Conservation (phyloP, 2,888 invertebrate genomes). For the Bellardia pandia region DNA sequence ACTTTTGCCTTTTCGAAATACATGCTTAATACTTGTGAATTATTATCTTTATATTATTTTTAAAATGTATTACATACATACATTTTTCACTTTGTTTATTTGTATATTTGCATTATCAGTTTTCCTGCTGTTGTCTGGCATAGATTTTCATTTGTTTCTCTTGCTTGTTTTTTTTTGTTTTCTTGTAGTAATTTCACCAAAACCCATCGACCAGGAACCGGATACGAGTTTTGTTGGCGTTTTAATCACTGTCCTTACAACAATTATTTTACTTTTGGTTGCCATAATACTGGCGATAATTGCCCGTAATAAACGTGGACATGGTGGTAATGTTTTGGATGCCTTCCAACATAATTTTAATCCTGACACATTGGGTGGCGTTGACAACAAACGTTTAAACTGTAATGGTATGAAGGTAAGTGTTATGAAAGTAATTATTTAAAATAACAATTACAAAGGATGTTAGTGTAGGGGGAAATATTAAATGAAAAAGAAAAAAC, state of each 20-base stretch:
- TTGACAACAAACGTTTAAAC: constrained; percentile 84
- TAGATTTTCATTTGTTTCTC: constrained; percentile 31
- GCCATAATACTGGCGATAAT: constrained; percentile 89
- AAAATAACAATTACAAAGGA: neutral
- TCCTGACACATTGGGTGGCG: constrained; percentile 84
- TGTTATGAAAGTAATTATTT: constrained; percentile 15
- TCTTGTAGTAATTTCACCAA: constrained; percentile 83
- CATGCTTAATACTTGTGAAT: neutral
- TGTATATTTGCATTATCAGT: neutral
- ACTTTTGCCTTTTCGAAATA: neutral
- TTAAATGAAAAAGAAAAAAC: neutral
- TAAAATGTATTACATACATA: neutral
- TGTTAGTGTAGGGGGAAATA: neutral
- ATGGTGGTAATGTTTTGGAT: constrained; percentile 83
- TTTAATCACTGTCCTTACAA: constrained; percentile 89
- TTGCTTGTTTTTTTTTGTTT: constrained; percentile 55
- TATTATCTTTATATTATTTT: neutral
- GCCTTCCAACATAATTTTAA: constrained; percentile 84
- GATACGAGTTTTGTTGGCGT: constrained; percentile 87
- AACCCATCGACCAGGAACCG: constrained; percentile 86
- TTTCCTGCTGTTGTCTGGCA: constrained; percentile 7
- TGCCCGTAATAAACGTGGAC: constrained; percentile 86
- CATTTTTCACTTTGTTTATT: neutral
- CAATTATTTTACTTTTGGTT: constrained; percentile 89
- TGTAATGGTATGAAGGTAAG: constrained; percentile 85